Conservation (phyloP, 2,113 vertebrate species). For the Camelus bactrianus region DNA sequence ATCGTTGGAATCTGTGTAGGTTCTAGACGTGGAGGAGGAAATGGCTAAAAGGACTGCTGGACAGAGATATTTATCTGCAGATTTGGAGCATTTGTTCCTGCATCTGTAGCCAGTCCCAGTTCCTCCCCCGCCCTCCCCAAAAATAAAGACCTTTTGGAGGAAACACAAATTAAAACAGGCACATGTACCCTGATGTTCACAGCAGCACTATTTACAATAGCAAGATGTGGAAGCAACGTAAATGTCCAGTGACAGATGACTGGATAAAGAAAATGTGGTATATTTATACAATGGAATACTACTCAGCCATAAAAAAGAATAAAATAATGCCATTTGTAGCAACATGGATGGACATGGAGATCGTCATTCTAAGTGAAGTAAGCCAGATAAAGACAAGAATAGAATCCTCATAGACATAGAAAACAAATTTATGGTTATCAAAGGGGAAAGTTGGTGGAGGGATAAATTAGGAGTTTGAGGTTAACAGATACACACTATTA, state of each 20-base stretch:
- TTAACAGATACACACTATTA: neutral
- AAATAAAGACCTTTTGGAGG: neutral
- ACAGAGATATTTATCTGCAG: too few species aligned
- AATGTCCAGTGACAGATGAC: neutral
- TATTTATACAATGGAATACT: neutral
- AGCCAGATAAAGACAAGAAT: neutral
- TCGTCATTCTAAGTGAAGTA: neutral
- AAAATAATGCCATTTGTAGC: neutral
- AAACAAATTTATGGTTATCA: neutral
- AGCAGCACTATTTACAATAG: neutral
- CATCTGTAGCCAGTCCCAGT: fast-evolving
- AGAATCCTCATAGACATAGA: neutral
- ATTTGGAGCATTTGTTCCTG: too few species aligned
- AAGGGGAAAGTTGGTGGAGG: neutral
- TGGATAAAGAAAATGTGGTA: neutral
- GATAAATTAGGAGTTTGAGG: neutral
- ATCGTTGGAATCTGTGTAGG: too few species aligned
- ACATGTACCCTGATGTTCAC: neutral
- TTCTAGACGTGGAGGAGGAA: neutral
- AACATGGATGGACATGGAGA: neutral
- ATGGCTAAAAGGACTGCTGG: neutral
- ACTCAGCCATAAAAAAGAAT: neutral
- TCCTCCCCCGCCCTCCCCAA: fast-evolving
- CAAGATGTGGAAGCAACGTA: neutral
- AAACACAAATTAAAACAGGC: neutral